Percentiles rank a stretch among this genome's conserved stretches.
Evolutionary conservation across 2,797 vertebrate species (phyloP).

Genomic region (Amphiprion clarkii): DNA sequence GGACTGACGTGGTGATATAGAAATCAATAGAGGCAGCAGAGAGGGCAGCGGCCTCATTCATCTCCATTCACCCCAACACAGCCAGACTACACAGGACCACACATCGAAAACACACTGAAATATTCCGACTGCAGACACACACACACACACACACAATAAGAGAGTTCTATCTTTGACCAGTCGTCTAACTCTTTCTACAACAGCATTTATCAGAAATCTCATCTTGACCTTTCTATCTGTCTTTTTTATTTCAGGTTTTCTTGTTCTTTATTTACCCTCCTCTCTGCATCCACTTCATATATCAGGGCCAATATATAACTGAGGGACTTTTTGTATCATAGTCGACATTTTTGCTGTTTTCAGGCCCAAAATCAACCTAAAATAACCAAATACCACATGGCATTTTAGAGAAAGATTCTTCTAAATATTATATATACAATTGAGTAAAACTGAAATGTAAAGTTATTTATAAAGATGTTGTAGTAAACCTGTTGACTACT

Average conservation of each 20-base stretch:
- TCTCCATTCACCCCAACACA: constrained; percentile 53
- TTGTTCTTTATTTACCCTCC: not conserved
- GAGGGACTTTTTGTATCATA: too few relatives aligned
- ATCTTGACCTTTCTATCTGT: not conserved
- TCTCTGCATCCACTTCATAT: not conserved
- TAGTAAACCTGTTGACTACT: too few relatives aligned
- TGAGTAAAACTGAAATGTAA: too few relatives aligned
- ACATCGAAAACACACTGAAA: constrained; percentile 39
- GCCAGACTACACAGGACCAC: constrained; percentile 32
- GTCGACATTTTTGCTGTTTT: too few relatives aligned
- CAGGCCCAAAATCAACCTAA: too few relatives aligned
- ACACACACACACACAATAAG: not conserved
- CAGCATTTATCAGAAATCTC: not conserved
- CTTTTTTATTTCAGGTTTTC: not conserved
- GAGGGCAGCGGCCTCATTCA: constrained; percentile 49
- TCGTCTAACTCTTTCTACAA: not conserved
- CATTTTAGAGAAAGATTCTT: too few relatives aligned
- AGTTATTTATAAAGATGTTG: too few relatives aligned
- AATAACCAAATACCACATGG: too few relatives aligned
- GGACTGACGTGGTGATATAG: constrained; percentile 57
- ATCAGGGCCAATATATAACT: too few relatives aligned
- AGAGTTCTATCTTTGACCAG: not conserved
- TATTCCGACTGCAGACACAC: constrained; percentile 16
- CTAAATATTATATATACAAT: too few relatives aligned
- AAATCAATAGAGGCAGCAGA: constrained; percentile 58